phyloP scores from a whole-genome alignment of 2,797 vertebrate genomes.

The Fratercula arctica region DNA sequence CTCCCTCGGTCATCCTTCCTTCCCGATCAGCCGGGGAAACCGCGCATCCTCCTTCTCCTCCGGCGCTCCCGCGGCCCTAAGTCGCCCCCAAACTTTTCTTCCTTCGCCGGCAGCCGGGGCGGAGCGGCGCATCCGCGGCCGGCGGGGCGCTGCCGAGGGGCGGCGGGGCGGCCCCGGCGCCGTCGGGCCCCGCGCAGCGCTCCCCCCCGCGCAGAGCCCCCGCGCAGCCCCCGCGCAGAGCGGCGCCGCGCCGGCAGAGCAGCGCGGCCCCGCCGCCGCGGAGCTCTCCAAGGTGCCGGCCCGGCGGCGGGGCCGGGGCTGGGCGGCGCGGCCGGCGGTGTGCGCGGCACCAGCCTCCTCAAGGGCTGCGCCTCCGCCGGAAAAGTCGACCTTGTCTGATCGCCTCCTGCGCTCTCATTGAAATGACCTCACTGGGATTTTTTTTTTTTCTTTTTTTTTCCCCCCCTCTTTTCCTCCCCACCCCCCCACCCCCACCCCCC shows the following conservation, averaged over 20 bases:
- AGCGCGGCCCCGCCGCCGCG: background rate
- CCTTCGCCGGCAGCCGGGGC: conserved; percentile 48
- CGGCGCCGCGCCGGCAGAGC: background rate
- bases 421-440: conserved; percentile 71
- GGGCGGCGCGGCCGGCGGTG: conserved; percentile 1
- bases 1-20: conserved; percentile 92
- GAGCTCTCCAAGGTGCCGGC: conserved; percentile 75
- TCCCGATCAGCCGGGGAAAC: conserved; percentile 75
- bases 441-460: background rate
- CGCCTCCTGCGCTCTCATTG: conserved; percentile 72
- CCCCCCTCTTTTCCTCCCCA: background rate
- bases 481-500: background rate
- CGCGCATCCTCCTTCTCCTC: conserved; percentile 61
- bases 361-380: conserved; percentile 39
- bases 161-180: background rate
- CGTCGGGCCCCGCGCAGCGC: background rate
- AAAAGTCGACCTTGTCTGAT: conserved; percentile 71
- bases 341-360: conserved; percentile 49
- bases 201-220: background rate
- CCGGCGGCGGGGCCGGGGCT: conserved; percentile 11
- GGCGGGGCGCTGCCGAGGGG: background rate
- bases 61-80: conserved; percentile 15
- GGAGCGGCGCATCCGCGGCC: conserved; percentile 51
- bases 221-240: background rate
- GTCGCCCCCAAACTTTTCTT: conserved; percentile 73